Conservation (phyloP, 2,113 vertebrate genomes). For the Numenius arquata region DNA sequence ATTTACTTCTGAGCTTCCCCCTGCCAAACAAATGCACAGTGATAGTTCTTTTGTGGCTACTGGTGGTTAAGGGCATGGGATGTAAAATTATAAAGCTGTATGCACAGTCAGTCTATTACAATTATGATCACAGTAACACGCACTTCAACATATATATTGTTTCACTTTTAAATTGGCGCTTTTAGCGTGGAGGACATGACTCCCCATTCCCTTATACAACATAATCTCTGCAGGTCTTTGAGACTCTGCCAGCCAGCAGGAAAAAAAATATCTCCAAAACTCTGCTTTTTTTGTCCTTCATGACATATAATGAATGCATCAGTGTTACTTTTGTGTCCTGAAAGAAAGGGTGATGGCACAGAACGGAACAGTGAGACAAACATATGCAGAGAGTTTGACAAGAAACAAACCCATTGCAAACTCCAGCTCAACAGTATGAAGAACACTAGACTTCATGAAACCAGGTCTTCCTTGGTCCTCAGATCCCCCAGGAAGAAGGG, state of each 20-base stretch:
- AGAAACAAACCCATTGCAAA: fast-evolving
- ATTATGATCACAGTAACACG: background rate
- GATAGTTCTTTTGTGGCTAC: background rate
- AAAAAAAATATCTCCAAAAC: background rate
- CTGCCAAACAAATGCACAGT: background rate
- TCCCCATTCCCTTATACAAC: background rate
- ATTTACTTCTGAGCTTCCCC: slow-evolving; percentile 31
- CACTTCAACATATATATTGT: background rate
- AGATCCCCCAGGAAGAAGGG: fast-evolving
- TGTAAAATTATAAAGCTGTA: background rate
- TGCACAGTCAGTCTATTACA: background rate
- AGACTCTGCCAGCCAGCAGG: background rate
- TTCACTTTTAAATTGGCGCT: background rate
- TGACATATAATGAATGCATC: background rate
- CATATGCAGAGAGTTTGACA: background rate
- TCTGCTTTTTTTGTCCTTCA: background rate
- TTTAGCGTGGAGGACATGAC: fast-evolving
- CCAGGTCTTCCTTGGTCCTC: fast-evolving
- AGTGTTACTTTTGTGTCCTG: background rate
- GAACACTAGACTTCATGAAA: background rate
- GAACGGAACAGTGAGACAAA: fast-evolving
- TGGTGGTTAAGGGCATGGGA: background rate
- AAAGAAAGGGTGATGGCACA: background rate
- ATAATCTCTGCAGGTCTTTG: background rate
- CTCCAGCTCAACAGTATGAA: fast-evolving